phyloP scores from a whole-genome alignment of 2,797 vertebrate genomes.

The Acanthiza pusilla region DNA sequence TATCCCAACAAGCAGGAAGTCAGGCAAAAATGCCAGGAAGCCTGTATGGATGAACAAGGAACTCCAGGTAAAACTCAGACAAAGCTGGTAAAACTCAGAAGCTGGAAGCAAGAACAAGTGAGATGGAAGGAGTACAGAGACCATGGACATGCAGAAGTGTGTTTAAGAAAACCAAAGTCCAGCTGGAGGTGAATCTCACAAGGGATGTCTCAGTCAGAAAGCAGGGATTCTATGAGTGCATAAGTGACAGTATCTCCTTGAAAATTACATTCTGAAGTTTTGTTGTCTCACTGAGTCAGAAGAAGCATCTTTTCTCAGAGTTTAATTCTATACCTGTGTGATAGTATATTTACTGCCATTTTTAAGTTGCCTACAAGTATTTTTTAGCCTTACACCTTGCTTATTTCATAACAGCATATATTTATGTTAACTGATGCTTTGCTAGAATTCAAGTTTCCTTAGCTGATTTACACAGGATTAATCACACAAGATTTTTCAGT shows the following conservation, averaged over 20 bases:
- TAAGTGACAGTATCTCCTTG: background rate
- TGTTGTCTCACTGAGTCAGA: background rate
- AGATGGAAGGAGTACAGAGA: background rate
- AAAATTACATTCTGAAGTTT: background rate
- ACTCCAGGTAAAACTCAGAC: background rate
- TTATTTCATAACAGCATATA: background rate
- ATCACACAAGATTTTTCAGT: background rate
- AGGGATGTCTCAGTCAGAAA: background rate
- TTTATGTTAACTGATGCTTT: background rate
- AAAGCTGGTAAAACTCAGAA: background rate
- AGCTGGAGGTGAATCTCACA: background rate
- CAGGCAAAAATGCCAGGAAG: background rate
- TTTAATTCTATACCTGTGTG: background rate
- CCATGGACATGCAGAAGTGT: background rate
- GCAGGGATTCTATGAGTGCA: background rate
- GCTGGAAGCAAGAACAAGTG: background rate
- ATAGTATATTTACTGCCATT: background rate
- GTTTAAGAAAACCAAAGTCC: background rate
- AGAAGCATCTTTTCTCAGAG: background rate
- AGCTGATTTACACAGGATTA: background rate
- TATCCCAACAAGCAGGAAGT: background rate
- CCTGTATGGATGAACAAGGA: background rate
- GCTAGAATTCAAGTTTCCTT: background rate
- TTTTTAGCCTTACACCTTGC: background rate
- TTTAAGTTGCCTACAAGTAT: background rate